These are phyloP conservation scores for Grammomys surdaster DNA, from an alignment of 2,113 vertebrate genomes.

Conservation along the genomic window DNA sequence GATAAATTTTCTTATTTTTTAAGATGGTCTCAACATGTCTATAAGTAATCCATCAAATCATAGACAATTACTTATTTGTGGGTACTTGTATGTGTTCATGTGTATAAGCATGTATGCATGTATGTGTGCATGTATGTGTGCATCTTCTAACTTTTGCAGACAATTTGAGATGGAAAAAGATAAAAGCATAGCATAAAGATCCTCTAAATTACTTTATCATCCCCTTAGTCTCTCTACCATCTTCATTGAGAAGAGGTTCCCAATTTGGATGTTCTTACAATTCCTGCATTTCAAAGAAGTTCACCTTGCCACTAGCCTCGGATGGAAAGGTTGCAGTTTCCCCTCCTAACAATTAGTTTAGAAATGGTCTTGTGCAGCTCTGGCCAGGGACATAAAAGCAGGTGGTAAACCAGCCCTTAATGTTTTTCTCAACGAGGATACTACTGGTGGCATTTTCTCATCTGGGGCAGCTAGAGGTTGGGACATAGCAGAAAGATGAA, in stretches of 20 bases:
- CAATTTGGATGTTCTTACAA: neutral
- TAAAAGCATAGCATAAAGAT: neutral
- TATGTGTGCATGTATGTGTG: neutral
- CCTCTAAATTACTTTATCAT: neutral
- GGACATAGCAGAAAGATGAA: neutral
- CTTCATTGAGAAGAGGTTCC: neutral
- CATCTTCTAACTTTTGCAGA: neutral
- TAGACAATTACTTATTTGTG: neutral
- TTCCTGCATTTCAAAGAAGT: neutral
- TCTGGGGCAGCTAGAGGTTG: neutral
- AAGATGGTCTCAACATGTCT: neutral
- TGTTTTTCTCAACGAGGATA: neutral
- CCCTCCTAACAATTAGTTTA: neutral
- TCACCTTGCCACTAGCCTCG: neutral
- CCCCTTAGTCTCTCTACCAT: neutral
- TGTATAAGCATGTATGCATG: neutral
- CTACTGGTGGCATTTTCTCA: neutral
- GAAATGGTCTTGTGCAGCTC: neutral
- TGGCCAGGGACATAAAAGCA: neutral
- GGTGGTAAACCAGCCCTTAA: neutral
- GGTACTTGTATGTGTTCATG: neutral
- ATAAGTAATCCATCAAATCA: neutral
- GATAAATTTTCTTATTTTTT: neutral
- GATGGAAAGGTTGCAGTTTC: neutral
- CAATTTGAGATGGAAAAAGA: neutral